Percentiles rank a stretch among this genome's conserved stretches.
These are phyloP conservation scores for Ormyrus thymus DNA, from an alignment of 2,888 invertebrate species.

Conservation along the genomic window DNA sequence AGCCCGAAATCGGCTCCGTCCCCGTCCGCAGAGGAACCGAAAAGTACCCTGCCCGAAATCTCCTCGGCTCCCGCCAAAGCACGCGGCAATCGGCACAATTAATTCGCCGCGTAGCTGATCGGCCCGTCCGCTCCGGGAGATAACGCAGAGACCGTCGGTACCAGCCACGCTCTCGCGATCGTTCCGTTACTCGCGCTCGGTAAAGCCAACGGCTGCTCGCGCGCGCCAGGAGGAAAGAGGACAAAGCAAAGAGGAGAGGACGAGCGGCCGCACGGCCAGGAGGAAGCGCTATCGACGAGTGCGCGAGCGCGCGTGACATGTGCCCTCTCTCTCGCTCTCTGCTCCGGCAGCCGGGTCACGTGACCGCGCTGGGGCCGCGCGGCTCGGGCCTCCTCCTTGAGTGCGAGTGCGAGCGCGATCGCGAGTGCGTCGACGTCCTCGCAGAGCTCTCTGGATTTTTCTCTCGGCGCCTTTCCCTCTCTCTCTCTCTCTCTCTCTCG, in stretches of 20 bases:
- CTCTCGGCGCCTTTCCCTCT: no score
- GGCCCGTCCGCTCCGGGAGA: background rate
- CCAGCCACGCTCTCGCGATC: background rate
- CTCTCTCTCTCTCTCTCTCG: no score
- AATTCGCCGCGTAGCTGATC: no score
- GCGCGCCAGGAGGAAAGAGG: background rate
- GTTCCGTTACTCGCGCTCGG: constrained; percentile 31
- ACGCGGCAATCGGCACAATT: no score
- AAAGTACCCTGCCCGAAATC: no score
- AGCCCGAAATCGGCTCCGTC: no score
- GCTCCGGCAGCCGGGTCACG: background rate
- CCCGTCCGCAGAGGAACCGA: no score
- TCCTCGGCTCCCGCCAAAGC: no score
- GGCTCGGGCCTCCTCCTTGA: background rate
- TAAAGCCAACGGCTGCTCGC: background rate
- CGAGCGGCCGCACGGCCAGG: background rate
- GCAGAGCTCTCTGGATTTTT: no score
- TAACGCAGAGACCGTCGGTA: constrained; percentile 6
- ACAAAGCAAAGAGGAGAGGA: background rate
- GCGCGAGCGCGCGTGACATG: background rate
- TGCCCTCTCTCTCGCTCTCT: no score
- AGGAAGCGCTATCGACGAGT: background rate
- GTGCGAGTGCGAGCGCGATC: constrained; percentile 34
- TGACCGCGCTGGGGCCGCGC: constrained; percentile 2
- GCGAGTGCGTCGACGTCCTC: constrained; percentile 35